Conservation (phyloP, 2,797 vertebrate species). For the Philypnodon macrostomus region DNA sequence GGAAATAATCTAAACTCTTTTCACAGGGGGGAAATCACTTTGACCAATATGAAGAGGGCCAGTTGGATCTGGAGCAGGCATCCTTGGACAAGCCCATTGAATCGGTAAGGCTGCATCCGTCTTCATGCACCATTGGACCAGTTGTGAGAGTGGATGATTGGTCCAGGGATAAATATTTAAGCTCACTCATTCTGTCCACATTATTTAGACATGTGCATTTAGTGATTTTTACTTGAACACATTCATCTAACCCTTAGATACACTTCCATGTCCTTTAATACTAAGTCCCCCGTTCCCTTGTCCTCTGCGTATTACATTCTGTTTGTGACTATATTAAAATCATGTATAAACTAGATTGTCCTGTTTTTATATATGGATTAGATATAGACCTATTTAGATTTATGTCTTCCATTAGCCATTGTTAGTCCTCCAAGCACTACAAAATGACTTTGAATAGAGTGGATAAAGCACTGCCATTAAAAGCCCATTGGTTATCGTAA, state of each 20-base stretch:
- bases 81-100: conserved; percentile 99
- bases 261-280: conserved; percentile 63
- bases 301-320: conserved; percentile 61
- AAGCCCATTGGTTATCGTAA: conserved; percentile 2
- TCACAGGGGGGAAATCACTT: conserved; percentile 98
- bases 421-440: conserved; percentile 51
- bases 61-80: conserved; percentile 97
- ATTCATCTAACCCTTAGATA: conserved; percentile 62
- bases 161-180: conserved; percentile 74
- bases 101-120: conserved; percentile 89
- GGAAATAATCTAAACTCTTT: conserved; percentile 8
- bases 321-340: conserved; percentile 63
- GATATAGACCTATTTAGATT: conserved; percentile 43
- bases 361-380: conserved; percentile 51
- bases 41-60: conserved; percentile 99
- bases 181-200: conserved; percentile 50
- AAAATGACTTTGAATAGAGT: conserved; percentile 60
- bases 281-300: conserved; percentile 47
- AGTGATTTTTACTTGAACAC: conserved; percentile 65
- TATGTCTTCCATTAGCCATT: conserved; percentile 63
- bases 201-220: conserved; percentile 58
- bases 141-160: conserved; percentile 79
- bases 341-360: conserved; percentile 50
- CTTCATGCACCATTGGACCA: conserved; percentile 63
- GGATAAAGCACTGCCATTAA: conserved; percentile 69